Evolutionary conservation across 1,140 invertebrate genomes (phyloP).

Genomic region (Octopus bimaculoides): DNA sequence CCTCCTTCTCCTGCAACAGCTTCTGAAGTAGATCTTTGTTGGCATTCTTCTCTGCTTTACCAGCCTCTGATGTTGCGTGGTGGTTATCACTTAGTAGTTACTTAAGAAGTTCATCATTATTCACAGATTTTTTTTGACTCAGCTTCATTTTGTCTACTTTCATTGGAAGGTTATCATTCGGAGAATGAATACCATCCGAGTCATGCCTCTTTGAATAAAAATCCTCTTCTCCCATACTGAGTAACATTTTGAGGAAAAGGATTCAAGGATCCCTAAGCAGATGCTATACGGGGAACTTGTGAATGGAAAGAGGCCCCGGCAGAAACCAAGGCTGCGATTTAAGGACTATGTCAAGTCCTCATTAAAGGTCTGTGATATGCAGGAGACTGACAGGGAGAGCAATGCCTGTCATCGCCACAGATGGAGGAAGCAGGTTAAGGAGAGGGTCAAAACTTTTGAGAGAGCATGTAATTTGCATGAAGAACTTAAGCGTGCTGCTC

Average conservation of each 20-base stretch:
- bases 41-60: background rate
- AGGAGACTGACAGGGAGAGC: no score
- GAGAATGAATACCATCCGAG: background rate
- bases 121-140: constrained; percentile 59
- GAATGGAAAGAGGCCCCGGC: no score
- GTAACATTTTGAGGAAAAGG: constrained; percentile 74
- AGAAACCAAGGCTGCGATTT: no score
- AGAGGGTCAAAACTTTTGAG: no score
- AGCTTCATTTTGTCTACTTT: constrained; percentile 55
- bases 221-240: constrained; percentile 78
- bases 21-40: constrained; percentile 75
- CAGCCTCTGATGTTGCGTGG: constrained; percentile 12
- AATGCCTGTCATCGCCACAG: no score
- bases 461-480: no score
- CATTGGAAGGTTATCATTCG: constrained; percentile 39
- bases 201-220: constrained; percentile 22
- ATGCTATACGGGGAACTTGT: no score
- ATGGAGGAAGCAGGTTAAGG: no score
- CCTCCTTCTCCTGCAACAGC: constrained; percentile 67
- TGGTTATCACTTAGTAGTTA: constrained; percentile 78
- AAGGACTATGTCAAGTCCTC: no score
- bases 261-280: no score
- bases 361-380: no score
- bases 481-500: no score
- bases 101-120: constrained; percentile 77